Evolutionary conservation across 2,113 vertebrate genomes (phyloP).

Genomic region (Setophaga kirtlandii): DNA sequence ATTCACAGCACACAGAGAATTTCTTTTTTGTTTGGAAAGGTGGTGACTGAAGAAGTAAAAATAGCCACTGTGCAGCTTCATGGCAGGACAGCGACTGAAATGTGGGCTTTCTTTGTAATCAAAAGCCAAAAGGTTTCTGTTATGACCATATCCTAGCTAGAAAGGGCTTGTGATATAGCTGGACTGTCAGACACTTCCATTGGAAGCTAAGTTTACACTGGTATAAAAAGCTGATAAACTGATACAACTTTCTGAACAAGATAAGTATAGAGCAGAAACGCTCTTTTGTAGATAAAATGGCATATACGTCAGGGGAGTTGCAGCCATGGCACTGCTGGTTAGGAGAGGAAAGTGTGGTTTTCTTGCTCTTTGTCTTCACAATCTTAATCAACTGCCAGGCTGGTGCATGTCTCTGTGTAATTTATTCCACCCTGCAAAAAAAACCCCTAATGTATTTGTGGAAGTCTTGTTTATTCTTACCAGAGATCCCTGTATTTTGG

Average conservation of each 20-base stretch:
- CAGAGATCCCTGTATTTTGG: neutral
- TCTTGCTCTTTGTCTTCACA: neutral
- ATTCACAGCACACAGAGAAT: neutral
- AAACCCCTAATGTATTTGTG: neutral
- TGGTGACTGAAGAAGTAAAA: constrained; percentile 36
- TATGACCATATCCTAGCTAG: neutral
- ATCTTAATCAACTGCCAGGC: neutral
- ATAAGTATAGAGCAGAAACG: constrained; percentile 7
- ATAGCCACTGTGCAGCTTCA: constrained; percentile 25
- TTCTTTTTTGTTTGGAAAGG: constrained; percentile 32
- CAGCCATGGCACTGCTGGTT: neutral
- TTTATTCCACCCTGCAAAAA: neutral
- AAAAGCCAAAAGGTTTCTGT: neutral
- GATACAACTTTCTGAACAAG: constrained; percentile 6
- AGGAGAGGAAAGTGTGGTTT: constrained; percentile 25
- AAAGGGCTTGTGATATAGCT: neutral
- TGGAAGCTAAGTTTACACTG: constrained; percentile 27
- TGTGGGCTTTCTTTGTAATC: neutral
- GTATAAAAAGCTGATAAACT: constrained; percentile 43
- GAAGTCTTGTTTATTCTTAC: neutral
- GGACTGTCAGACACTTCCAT: constrained; percentile 11
- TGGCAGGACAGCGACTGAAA: constrained; percentile 15
- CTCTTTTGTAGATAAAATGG: constrained; percentile 34
- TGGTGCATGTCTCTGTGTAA: neutral
- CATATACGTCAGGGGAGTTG: neutral